Conservation (phyloP, 2,888 invertebrate genomes). For the Cabera pusaria region DNA sequence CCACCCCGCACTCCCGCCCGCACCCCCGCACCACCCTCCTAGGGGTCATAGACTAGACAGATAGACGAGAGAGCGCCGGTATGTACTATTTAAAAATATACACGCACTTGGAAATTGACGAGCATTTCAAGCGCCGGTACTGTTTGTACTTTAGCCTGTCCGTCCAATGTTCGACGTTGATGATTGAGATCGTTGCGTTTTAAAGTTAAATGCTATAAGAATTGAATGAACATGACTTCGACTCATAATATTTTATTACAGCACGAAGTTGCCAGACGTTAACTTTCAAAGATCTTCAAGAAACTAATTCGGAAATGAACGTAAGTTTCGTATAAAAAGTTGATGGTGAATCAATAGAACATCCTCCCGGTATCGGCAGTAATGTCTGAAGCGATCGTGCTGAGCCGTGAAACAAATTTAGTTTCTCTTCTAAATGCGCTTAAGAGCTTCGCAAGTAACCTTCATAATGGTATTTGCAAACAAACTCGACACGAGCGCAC, state of each 20-base stretch:
- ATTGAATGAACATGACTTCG: not conserved
- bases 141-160: too few relatives aligned
- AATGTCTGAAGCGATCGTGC: constrained; percentile 67
- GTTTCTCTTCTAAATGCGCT: constrained; percentile 48
- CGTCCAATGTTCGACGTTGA: too few relatives aligned
- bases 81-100: constrained; percentile 30
- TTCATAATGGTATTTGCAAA: constrained; percentile 27
- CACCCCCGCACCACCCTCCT: constrained; percentile 42
- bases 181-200: too few relatives aligned
- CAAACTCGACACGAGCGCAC: constrained; percentile 7
- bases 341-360: too few relatives aligned
- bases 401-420: constrained; percentile 49
- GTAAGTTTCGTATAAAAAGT: too few relatives aligned
- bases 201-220: too few relatives aligned
- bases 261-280: too few relatives aligned
- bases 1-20: constrained; percentile 44
- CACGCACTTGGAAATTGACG: constrained; percentile 12
- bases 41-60: constrained; percentile 55
- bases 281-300: too few relatives aligned
- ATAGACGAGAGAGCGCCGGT: constrained; percentile 39
- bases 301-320: too few relatives aligned
- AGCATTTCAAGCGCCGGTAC: not conserved
- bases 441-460: constrained; percentile 42
- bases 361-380: too few relatives aligned
- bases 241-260: too few relatives aligned